Evolutionary conservation across 2,113 vertebrate species (phyloP).

Genomic region (Zapus hudsonius): DNA sequence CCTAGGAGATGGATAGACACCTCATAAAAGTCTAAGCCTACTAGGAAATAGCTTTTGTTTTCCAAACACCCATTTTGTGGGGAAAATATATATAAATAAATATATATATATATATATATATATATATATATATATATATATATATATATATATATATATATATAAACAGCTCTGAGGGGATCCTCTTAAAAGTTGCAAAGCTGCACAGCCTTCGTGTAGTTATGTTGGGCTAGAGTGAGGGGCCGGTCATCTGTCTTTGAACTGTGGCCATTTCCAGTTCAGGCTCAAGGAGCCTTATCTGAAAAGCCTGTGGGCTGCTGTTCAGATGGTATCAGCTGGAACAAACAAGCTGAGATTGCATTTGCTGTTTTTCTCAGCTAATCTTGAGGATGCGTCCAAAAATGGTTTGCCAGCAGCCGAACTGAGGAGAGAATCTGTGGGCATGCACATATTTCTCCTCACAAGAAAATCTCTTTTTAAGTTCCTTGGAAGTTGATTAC

Average conservation of each 20-base stretch:
- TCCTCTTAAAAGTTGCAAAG: conserved; percentile 59
- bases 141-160: neutral
- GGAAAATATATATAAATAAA: no score
- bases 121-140: neutral
- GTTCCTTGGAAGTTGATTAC: conserved; percentile 64
- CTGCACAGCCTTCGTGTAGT: conserved; percentile 37
- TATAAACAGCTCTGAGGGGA: conserved; percentile 58
- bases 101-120: neutral
- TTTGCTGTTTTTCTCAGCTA: conserved; percentile 83
- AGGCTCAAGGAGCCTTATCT: conserved; percentile 84
- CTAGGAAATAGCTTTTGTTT: conserved; percentile 1
- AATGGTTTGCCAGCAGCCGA: conserved; percentile 86
- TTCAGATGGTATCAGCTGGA: conserved; percentile 92
- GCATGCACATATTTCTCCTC: conserved; percentile 72
- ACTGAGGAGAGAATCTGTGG: conserved; percentile 57
- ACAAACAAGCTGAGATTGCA: conserved; percentile 90
- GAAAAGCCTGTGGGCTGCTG: conserved; percentile 83
- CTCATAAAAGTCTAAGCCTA: conserved; percentile 41
- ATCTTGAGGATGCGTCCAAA: conserved; percentile 84
- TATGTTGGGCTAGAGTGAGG: conserved; percentile 61
- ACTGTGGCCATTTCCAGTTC: conserved; percentile 82
- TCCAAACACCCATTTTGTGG: conserved; percentile 47
- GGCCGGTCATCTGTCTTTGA: conserved; percentile 88
- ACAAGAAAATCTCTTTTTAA: conserved; percentile 72
- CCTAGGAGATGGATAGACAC: no score